Evolutionary conservation across 2,888 invertebrate genomes (phyloP), one percentile per base, ranked within the genome.

Genomic region (Lepidochrysops patricia): DNA sequence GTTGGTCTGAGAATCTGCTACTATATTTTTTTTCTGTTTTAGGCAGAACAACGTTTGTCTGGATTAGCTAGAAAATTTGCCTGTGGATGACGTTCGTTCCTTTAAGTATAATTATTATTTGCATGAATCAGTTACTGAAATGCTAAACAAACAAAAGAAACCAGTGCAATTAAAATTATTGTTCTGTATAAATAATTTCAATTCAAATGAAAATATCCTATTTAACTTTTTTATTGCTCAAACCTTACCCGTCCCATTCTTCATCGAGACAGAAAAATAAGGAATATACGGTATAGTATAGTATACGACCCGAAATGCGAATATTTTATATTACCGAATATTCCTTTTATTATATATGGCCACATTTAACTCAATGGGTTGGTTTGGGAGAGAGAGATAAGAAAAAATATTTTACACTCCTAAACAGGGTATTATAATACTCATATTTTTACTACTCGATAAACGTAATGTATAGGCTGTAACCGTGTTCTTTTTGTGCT

Each of bases 351-450:
- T 54, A 54, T 29, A 54, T 29, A 54, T 54, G 13, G 54, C 29
- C 54, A 54, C 15, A 32, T 54, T 54, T 52, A 52, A 54, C 27
- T 29, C 32, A 19, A 13, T 15, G 54, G 54, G 54, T 32, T 12
- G 52, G 52, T 27, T 27, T 52, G 52, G 27, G 29, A 7, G 29
- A 15, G 15, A 15, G 27, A 52, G 52, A 52, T 52, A 52, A 52
- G 43, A 43, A 52, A 54, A 54, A 32, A 32, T 54, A 29, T 29
- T 54, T 54, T 19, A 54, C 54, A 54, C 54, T 32, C 12, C 27
- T 54, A 54, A 54, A 54, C 29, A 54, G 19, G 15, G 54, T 54
- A 54, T 54, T 54, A 29, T 29, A 54, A 52, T 52, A 52, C 52
- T 27, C 52, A 32, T 27, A 13, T 19, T 32, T 54, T 32, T 29